phyloP scores from a whole-genome alignment of 1,140 invertebrate species.

The Listronotus bonariensis region DNA sequence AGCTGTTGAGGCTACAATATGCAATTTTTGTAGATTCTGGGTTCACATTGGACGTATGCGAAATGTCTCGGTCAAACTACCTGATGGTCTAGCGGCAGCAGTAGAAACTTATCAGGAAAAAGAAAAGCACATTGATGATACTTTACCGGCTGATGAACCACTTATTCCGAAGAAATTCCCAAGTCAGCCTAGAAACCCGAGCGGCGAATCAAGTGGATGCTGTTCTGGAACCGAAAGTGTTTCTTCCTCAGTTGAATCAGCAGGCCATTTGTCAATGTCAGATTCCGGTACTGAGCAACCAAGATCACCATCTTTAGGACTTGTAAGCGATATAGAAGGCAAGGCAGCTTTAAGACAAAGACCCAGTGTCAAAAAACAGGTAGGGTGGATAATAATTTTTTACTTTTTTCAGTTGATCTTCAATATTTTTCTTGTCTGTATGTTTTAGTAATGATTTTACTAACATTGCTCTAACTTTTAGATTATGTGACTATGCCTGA shows the following conservation, averaged over 20 bases:
- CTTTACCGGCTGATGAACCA: conserved; percentile 38
- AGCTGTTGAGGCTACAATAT: neutral
- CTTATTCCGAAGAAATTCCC: conserved; percentile 55
- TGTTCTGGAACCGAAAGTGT: conserved; percentile 64
- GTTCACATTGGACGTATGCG: conserved; percentile 51
- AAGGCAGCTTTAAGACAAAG: conserved; percentile 31
- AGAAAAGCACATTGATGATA: conserved; percentile 36
- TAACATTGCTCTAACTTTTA: conserved; percentile 5
- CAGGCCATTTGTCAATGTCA: conserved; percentile 58
- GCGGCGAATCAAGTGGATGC: conserved; percentile 63
- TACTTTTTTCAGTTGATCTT: neutral
- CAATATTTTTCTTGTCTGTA: too few species aligned
- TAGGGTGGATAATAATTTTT: conserved; percentile 8
- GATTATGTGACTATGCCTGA: conserved; percentile 18
- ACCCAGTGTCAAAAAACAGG: conserved; percentile 21
- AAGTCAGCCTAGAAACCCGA: conserved; percentile 54
- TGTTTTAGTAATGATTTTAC: neutral
- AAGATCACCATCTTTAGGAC: conserved; percentile 23
- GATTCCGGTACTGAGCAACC: conserved; percentile 51
- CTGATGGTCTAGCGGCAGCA: conserved; percentile 58
- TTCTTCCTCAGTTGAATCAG: conserved; percentile 62
- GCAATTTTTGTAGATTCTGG: conserved; percentile 12
- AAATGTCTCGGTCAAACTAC: conserved; percentile 62
- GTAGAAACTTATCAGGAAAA: conserved; percentile 29
- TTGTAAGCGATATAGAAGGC: conserved; percentile 2